Evolutionary conservation across 2,797 vertebrate genomes (phyloP).

Genomic region (Erethizon dorsatum): DNA sequence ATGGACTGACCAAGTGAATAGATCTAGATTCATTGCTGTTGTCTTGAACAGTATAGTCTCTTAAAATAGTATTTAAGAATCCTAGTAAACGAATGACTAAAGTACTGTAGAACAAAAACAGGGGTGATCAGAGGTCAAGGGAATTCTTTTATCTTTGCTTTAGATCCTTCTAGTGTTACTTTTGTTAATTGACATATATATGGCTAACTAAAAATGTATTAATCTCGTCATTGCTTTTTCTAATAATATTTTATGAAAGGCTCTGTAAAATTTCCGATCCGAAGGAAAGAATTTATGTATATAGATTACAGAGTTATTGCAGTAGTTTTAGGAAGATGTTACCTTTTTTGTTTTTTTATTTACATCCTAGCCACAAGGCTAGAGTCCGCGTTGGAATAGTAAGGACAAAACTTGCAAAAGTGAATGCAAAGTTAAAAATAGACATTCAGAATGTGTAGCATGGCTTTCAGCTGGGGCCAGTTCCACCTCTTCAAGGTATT

Average conservation of each 20-base stretch:
- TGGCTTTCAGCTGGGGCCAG: not conserved
- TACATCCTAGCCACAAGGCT: not conserved
- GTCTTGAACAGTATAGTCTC: constrained; percentile 34
- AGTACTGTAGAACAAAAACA: not conserved
- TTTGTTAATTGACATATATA: not conserved
- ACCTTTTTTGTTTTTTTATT: not conserved
- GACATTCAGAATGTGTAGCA: not conserved
- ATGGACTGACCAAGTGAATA: not conserved
- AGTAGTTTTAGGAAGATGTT: not conserved
- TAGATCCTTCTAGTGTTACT: constrained; percentile 3
- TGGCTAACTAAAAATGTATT: not conserved
- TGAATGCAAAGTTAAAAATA: not conserved
- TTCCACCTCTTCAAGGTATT: not conserved
- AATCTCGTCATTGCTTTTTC: constrained; percentile 6
- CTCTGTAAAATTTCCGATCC: not conserved
- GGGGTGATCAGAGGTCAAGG: not conserved
- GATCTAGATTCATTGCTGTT: not conserved
- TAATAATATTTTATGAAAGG: not conserved
- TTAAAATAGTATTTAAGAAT: constrained; percentile 40
- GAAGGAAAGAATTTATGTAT: not conserved
- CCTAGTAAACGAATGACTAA: not conserved
- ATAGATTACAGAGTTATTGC: not conserved
- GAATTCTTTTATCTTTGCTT: not conserved
- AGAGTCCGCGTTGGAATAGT: not conserved
- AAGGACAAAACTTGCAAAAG: not conserved